Conservation (phyloP, 2,888 invertebrate genomes). For the Agriopis aurantiaria region DNA sequence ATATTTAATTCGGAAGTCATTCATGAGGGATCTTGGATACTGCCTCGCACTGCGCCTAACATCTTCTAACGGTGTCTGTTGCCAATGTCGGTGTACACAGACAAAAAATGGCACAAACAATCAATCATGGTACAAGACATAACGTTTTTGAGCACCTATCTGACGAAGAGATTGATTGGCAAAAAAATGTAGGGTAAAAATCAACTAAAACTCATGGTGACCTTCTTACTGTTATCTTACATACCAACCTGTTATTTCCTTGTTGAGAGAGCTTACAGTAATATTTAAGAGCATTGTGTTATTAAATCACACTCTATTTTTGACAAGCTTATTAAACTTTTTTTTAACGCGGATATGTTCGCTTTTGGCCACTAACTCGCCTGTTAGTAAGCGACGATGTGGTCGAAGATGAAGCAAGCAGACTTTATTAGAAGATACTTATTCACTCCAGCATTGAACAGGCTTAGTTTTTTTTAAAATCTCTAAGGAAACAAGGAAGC, state of each 20-base stretch:
- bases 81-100: conserved; percentile 20
- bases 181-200: conserved; percentile 23
- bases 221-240: conserved; percentile 9
- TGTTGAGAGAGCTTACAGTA: no score
- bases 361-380: no score
- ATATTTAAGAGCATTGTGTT: no score
- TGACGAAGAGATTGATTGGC: conserved; percentile 25
- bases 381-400: no score
- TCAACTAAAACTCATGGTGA: conserved; percentile 11
- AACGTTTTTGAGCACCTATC: conserved; percentile 18
- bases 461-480: no score
- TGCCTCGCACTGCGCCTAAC: conserved; percentile 10
- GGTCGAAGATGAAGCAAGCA: no score
- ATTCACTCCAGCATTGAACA: no score
- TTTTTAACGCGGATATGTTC: no score
- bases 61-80: conserved; percentile 31
- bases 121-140: conserved; percentile 39
- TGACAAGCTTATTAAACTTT: no score
- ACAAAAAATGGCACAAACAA: conserved; percentile 40
- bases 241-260: not conserved
- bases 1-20: not conserved
- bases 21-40: not conserved
- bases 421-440: no score
- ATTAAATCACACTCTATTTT: no score
- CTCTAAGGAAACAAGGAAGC: no score